A percentile compares a stretch with the other conserved stretches of the same genome.
Evolutionary conservation across 2,888 invertebrate genomes (phyloP).

Genomic region (Parasteatoda lunata): DNA sequence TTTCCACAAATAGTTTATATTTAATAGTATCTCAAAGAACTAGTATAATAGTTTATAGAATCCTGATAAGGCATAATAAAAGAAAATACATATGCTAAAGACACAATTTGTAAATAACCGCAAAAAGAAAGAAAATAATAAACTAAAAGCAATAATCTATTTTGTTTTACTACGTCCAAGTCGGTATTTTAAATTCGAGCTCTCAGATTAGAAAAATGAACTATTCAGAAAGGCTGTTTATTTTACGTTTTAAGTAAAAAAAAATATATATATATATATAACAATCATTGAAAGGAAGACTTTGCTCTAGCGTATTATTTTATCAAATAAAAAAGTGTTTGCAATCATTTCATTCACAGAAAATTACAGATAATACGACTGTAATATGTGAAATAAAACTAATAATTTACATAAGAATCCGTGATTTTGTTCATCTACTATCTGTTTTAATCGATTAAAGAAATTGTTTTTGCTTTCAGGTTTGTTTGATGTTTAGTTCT

Average conservation of each 20-base stretch:
- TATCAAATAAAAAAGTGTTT: background rate
- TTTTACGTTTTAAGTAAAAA: background rate
- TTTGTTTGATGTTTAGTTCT: background rate
- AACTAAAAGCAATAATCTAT: too few relatives aligned
- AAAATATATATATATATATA: too few relatives aligned
- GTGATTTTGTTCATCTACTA: background rate
- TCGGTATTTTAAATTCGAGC: too few relatives aligned
- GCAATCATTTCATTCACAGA: background rate
- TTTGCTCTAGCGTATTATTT: background rate
- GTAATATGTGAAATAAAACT: background rate
- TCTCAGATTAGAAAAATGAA: too few relatives aligned
- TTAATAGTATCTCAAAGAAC: too few relatives aligned
- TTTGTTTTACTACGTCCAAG: too few relatives aligned
- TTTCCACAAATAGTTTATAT: too few relatives aligned
- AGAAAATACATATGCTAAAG: too few relatives aligned
- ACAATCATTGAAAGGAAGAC: background rate
- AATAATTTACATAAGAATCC: background rate
- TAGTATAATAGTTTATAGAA: too few relatives aligned
- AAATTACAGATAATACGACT: constrained; percentile 3
- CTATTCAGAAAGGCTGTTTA: background rate
- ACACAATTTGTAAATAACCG: too few relatives aligned
- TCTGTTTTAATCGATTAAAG: background rate
- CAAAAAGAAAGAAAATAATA: too few relatives aligned
- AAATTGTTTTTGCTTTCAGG: background rate
- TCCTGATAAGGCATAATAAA: too few relatives aligned